phyloP scores from a whole-genome alignment of 2,797 vertebrate genomes.

The Protosalanx chinensis region DNA sequence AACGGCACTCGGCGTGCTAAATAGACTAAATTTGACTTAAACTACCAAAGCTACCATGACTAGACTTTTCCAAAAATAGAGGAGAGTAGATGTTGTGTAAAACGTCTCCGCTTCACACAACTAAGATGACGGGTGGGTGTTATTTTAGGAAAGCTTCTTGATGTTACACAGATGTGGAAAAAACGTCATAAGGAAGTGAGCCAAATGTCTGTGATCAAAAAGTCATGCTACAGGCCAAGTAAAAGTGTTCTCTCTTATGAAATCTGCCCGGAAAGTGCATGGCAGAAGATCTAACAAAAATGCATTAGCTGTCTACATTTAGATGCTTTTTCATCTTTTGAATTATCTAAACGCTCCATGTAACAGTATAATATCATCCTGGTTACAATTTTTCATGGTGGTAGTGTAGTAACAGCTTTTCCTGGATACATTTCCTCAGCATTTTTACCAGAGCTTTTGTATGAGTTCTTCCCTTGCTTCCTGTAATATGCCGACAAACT shows the following conservation, averaged over 20 bases:
- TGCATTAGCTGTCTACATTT: slow-evolving; percentile 18
- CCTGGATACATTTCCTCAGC: neutral
- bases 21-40: neutral
- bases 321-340: slow-evolving; percentile 17
- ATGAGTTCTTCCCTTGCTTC: neutral
- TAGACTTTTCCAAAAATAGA: neutral
- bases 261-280: neutral
- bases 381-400: too few species aligned
- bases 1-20: neutral
- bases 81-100: neutral
- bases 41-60: neutral
- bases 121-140: neutral
- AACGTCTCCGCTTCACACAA: neutral
- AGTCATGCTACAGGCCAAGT: slow-evolving; percentile 27
- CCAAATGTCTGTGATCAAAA: slow-evolving; percentile 39
- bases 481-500: slow-evolving; percentile 45
- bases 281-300: slow-evolving; percentile 26
- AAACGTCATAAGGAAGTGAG: slow-evolving; percentile 16
- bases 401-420: neutral
- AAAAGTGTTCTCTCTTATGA: slow-evolving; percentile 15
- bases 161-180: slow-evolving; percentile 20
- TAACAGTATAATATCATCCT: too few species aligned
- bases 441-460: neutral
- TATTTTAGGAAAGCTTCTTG: slow-evolving; percentile 27
- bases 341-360: slow-evolving; percentile 25